Percentiles rank a stretch among this genome's conserved stretches.
Evolutionary conservation across 2,888 invertebrate species (phyloP).

Genomic region (Calameuta pallipes): DNA sequence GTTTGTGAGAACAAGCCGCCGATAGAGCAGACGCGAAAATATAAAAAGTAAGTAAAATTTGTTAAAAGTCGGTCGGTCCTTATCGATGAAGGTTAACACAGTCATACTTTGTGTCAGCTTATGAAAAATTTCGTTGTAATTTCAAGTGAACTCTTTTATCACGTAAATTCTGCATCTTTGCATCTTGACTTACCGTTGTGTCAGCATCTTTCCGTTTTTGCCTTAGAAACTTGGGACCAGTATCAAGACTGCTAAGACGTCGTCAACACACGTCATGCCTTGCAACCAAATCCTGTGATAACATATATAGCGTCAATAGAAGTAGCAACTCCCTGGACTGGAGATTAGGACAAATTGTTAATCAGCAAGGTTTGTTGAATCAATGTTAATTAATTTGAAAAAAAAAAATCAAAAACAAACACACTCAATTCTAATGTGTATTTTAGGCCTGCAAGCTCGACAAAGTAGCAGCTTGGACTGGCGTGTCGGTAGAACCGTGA

Average conservation of each 20-base stretch:
- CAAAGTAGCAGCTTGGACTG: slow-evolving; percentile 61
- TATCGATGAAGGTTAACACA: neutral
- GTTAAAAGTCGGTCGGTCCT: neutral
- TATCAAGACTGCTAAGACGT: slow-evolving; percentile 62
- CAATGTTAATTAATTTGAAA: neutral
- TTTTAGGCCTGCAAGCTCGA: slow-evolving; percentile 50
- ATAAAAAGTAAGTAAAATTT: slow-evolving; percentile 54
- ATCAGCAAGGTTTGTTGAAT: slow-evolving; percentile 45
- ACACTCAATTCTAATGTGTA: neutral
- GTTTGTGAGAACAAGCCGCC: slow-evolving; percentile 53
- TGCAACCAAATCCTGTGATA: slow-evolving; percentile 65
- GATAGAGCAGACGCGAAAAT: slow-evolving; percentile 53
- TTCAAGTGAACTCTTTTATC: neutral
- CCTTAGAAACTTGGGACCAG: slow-evolving; percentile 61
- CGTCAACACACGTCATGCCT: slow-evolving; percentile 59
- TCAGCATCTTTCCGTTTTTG: neutral
- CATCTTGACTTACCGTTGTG: neutral
- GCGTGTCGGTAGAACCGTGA: slow-evolving; percentile 53
- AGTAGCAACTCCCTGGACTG: slow-evolving; percentile 57
- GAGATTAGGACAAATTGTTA: slow-evolving; percentile 45
- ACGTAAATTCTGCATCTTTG: neutral
- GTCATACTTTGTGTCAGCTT: neutral
- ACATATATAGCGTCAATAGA: slow-evolving; percentile 63
- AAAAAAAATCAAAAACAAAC: neutral
- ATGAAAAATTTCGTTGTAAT: neutral